phyloP scores from a whole-genome alignment of 1,140 invertebrate genomes.

The Heliconius himera region DNA sequence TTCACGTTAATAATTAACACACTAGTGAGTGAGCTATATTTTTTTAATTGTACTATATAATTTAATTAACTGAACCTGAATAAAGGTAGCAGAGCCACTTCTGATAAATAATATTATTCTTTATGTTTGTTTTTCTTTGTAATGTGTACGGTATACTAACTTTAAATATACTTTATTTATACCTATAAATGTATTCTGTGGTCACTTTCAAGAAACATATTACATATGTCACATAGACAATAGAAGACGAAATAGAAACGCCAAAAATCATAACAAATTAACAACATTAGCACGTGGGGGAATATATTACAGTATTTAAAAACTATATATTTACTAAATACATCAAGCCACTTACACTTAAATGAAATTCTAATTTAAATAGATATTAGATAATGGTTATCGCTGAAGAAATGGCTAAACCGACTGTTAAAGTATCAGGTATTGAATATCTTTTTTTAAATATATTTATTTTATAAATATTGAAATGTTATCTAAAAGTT shows the following conservation, averaged over 20 bases:
- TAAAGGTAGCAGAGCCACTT: too few species aligned
- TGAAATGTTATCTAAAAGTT: neutral
- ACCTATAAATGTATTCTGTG: too few species aligned
- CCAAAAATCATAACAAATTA: neutral
- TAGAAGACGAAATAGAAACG: neutral
- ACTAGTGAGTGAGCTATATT: too few species aligned
- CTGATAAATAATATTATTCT: too few species aligned
- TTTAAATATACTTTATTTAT: too few species aligned
- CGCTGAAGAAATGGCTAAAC: constrained; percentile 56
- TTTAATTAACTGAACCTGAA: neutral
- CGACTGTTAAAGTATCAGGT: constrained; percentile 66
- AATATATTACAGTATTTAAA: neutral
- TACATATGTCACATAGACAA: too few species aligned
- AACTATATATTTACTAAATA: neutral
- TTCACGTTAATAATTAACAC: constrained; percentile 24
- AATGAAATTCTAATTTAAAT: neutral
- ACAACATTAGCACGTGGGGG: neutral
- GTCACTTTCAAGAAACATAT: too few species aligned
- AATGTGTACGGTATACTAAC: too few species aligned
- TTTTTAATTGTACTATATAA: neutral
- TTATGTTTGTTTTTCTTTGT: neutral
- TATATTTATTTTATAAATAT: neutral
- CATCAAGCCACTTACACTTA: neutral
- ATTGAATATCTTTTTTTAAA: neutral
- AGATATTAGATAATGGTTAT: constrained; percentile 53